Evolutionary conservation across 2,113 vertebrate species (phyloP), one percentile per base, ranked within the genome.

Genomic region (Colaptes auratus): DNA sequence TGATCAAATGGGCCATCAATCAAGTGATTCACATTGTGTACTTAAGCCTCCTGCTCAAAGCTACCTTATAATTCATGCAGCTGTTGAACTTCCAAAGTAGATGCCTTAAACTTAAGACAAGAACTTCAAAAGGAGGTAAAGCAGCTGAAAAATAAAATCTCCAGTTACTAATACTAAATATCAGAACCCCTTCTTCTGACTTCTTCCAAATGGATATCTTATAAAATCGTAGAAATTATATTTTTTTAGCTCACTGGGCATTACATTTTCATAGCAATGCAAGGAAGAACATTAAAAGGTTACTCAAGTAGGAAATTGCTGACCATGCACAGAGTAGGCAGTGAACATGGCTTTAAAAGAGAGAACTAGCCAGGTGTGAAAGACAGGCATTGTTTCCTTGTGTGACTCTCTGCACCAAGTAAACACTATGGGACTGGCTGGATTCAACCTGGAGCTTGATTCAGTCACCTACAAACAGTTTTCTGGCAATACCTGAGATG

Each of bases 1-100:
- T 95, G 82, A 91, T 96, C 82, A 95, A 95, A 91, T 0, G 50
- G 61, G 69, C 85, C 89, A 97, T 97, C 93, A 92, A 59, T 97
- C 90, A 92, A 86, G 30, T 64, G 75, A 78, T 86, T 95, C 85
- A 86, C 75, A 83, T 83, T 83, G 88, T 89, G 80, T 97, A 88
- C 79, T 92, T 92, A 94, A 92, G 75, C 50, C 44, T 92, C 90
- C 58, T 86, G 72, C 30, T 88, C 82, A 81, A 95, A 94, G 89
- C 72, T 69, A 86, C 69, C 44, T 71, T 92, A 59, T 92, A 91
- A 95, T 91, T 92, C 76, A 90, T 66, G 72, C 4, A 64, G n/a
- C 82, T 78, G 76, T 83, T 1, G 11, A 88, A 61, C 44, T 93
- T 82, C 65, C 58, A 81, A 53, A 83, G 58, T 64, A 91, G 18